phyloP scores from a whole-genome alignment of 2,113 vertebrate species.

The Okapia johnstoni region DNA sequence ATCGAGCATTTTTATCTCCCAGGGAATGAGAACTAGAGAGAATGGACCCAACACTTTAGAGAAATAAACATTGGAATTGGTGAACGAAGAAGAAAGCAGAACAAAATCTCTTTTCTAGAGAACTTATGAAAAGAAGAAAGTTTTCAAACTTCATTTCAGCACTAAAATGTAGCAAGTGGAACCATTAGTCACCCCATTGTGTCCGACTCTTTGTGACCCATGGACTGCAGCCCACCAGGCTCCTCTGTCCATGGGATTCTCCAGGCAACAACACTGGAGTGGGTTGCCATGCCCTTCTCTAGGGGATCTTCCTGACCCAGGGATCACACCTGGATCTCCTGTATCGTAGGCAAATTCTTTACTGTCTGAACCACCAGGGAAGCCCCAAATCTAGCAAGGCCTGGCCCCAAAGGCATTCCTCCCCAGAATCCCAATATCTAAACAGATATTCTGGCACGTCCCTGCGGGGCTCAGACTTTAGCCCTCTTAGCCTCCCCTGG shows the following conservation, averaged over 20 bases:
- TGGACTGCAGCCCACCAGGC: neutral
- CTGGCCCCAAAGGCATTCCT: neutral
- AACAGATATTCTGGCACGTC: neutral
- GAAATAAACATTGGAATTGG: neutral
- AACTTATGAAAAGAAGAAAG: neutral
- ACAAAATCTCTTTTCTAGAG: neutral
- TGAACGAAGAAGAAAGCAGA: neutral
- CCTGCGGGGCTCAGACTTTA: neutral
- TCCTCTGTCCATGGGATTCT: neutral
- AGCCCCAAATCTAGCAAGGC: neutral
- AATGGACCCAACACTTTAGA: neutral
- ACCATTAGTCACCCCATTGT: neutral
- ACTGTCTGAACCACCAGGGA: neutral
- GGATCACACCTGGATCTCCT: neutral
- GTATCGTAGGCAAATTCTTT: neutral
- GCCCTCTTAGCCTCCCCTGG: neutral
- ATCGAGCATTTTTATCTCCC: neutral
- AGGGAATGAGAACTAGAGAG: neutral
- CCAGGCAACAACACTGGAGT: neutral
- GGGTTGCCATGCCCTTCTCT: neutral
- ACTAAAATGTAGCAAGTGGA: neutral
- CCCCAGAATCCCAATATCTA: neutral
- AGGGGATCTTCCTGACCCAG: neutral
- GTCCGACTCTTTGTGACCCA: neutral
- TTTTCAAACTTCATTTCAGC: conserved; percentile 13